Evolutionary conservation across 2,888 invertebrate genomes (phyloP).

Genomic region (Scaptomyza tumidula): DNA sequence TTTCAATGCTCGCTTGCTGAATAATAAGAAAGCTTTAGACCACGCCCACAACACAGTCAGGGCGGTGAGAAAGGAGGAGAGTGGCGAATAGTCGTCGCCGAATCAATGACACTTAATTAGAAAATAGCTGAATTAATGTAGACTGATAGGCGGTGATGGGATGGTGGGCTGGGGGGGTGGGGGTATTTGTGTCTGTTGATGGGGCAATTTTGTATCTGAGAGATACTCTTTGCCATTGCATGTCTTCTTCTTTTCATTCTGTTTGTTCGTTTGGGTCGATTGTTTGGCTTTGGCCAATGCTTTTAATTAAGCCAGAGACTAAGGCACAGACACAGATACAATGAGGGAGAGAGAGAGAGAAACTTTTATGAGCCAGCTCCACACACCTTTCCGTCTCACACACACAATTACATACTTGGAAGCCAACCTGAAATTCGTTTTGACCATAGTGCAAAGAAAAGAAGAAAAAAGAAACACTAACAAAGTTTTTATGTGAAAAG

Average conservation of each 20-base stretch:
- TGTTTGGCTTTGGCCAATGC: conserved; percentile 69
- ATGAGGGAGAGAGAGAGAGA: no score
- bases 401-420: background rate
- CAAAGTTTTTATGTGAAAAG: conserved; percentile 46
- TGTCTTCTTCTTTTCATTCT: conserved; percentile 45
- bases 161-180: background rate
- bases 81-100: conserved; percentile 33
- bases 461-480: conserved; percentile 14
- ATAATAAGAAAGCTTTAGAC: conserved; percentile 31
- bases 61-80: background rate
- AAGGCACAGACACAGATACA: no score
- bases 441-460: conserved; percentile 35
- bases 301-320: conserved; percentile 67
- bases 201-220: conserved; percentile 66
- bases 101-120: conserved; percentile 80
- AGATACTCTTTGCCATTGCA: conserved; percentile 60
- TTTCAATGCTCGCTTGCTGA: conserved; percentile 39
- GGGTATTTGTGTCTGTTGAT: conserved; percentile 39
- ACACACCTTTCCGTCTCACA: background rate
- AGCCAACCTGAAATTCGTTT: conserved; percentile 49
- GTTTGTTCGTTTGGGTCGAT: conserved; percentile 47
- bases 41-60: conserved; percentile 26
- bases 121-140: conserved; percentile 54
- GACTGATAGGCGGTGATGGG: background rate
- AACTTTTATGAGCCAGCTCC: conserved; percentile 52